These are phyloP conservation scores for Clarias macrocephalus DNA, from an alignment of 2,113 vertebrate genomes.

Conservation along the genomic window DNA sequence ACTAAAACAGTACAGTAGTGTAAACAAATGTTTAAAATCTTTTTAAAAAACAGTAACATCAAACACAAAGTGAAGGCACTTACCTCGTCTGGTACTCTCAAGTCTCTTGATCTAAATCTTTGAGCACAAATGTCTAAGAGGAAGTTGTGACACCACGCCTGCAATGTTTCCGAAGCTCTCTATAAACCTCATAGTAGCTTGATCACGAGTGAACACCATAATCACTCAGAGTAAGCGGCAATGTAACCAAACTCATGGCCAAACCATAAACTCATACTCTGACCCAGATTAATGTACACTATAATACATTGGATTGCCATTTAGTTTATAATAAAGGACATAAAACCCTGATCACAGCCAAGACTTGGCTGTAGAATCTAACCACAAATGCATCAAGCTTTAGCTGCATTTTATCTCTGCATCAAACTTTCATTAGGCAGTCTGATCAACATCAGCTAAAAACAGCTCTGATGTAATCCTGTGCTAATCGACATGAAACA, in stretches of 20 bases:
- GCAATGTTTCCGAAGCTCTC: constrained; percentile 58
- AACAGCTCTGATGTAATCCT: constrained; percentile 22
- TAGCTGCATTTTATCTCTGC: neutral
- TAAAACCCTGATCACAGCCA: neutral
- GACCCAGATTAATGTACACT: neutral
- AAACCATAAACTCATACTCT: constrained; percentile 15
- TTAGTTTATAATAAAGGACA: constrained; percentile 19
- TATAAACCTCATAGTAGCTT: constrained; percentile 23
- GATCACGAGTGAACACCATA: constrained; percentile 28
- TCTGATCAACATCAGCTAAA: constrained; percentile 7
- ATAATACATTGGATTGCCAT: constrained; percentile 9
- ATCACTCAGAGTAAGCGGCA: constrained; percentile 20
- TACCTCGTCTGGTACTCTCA: constrained; percentile 56
- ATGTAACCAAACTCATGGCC: constrained; percentile 13
- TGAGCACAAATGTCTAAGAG: constrained; percentile 64
- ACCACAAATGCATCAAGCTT: constrained; percentile 51
- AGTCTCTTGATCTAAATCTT: constrained; percentile 56
- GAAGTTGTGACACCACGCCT: constrained; percentile 66
- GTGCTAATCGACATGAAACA: neutral
- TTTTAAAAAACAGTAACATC: neutral
- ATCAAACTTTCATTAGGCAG: constrained; percentile 26
- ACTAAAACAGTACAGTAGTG: too few species aligned
- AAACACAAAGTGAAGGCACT: constrained; percentile 59
- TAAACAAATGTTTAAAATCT: neutral
- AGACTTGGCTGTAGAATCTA: neutral